These are phyloP conservation scores for Sternotherus odoratus DNA, from an alignment of 2,797 vertebrate genomes.

Conservation along the genomic window DNA sequence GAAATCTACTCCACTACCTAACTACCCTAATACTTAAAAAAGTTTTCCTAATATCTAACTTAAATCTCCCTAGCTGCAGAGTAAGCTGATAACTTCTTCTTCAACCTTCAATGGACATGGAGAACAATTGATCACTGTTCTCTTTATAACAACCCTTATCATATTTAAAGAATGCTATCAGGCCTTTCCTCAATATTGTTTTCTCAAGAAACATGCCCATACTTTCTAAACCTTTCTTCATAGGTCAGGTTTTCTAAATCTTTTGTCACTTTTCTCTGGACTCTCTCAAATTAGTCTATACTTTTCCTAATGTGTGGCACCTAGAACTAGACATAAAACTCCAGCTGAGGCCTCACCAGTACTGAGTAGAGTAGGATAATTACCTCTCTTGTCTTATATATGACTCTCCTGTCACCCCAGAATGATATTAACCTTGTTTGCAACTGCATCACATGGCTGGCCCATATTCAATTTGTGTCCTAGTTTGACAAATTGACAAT, in stretches of 20 bases:
- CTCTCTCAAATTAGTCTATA: background rate
- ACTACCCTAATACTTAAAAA: background rate
- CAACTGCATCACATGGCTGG: background rate
- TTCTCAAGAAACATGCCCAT: background rate
- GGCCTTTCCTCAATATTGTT: background rate
- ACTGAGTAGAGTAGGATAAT: too few relatives aligned
- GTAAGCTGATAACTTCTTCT: background rate
- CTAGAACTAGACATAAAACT: background rate
- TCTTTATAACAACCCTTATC: background rate
- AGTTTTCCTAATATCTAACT: background rate
- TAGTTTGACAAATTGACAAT: too few relatives aligned
- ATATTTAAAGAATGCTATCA: background rate
- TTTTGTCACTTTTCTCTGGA: background rate
- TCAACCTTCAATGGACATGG: background rate
- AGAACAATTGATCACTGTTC: background rate
- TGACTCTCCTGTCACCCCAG: background rate
- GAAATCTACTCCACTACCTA: background rate
- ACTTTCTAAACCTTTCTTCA: background rate
- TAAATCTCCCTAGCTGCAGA: background rate
- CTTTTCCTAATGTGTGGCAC: background rate
- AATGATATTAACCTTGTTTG: background rate
- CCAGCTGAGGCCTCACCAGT: background rate
- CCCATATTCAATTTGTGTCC: background rate
- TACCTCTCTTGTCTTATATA: background rate
- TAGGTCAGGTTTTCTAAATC: background rate